These are phyloP conservation scores for Pyrocoelia pectoralis DNA, from an alignment of 2,888 invertebrate species.

Conservation along the genomic window DNA sequence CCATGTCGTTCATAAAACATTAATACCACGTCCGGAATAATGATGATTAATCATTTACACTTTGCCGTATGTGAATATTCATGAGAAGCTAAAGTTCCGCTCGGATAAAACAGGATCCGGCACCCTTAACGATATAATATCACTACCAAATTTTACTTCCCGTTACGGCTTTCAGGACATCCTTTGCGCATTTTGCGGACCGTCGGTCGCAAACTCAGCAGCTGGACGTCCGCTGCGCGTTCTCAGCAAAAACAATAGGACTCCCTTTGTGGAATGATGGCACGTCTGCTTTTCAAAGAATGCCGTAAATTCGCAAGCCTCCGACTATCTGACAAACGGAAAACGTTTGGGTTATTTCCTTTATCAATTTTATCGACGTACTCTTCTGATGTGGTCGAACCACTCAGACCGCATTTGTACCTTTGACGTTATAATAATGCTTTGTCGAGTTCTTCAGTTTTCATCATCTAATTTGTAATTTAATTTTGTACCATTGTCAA, in stretches of 20 bases:
- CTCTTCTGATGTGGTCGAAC: constrained; percentile 22
- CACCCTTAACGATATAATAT: constrained; percentile 33
- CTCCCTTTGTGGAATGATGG: constrained; percentile 48
- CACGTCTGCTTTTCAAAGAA: constrained; percentile 51
- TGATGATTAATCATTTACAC: constrained; percentile 60
- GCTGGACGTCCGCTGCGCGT: constrained; percentile 53
- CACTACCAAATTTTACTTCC: constrained; percentile 26
- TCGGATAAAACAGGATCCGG: constrained; percentile 34
- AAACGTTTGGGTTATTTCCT: constrained; percentile 49
- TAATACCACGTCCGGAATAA: constrained; percentile 57
- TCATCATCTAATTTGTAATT: constrained; percentile 5
- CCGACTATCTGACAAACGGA: constrained; percentile 49
- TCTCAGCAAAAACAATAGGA: constrained; percentile 54
- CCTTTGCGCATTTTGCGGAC: constrained; percentile 33
- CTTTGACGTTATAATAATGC: constrained; percentile 19
- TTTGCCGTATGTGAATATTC: constrained; percentile 55
- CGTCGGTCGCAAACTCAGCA: constrained; percentile 43
- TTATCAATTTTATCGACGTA: constrained; percentile 48
- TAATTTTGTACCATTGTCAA: too few relatives aligned
- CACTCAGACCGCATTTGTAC: constrained; percentile 21
- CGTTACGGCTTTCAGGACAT: constrained; percentile 29
- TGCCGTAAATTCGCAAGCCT: constrained; percentile 51
- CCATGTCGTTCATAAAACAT: constrained; percentile 58
- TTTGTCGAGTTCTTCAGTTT: constrained; percentile 3
- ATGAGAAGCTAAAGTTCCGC: constrained; percentile 46